Evolutionary conservation across 2,797 vertebrate genomes (phyloP).

Genomic region (Semaprochilodus insignis): DNA sequence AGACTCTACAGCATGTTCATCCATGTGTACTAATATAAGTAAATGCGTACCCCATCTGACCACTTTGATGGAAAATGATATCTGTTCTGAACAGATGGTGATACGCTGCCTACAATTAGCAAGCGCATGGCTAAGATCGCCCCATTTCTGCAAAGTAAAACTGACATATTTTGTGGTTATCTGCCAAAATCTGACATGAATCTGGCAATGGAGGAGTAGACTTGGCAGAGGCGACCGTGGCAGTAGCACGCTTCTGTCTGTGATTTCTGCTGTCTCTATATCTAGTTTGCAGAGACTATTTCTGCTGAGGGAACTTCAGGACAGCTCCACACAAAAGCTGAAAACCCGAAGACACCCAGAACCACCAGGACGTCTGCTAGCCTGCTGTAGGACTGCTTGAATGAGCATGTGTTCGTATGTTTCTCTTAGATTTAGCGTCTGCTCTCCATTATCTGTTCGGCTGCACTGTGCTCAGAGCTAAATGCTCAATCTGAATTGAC

Average conservation of each 20-base stretch:
- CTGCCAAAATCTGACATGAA: conserved; percentile 82
- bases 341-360: neutral
- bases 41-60: conserved; percentile 74
- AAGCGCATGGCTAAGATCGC: conserved; percentile 81
- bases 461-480: conserved; percentile 33
- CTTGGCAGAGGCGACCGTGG: conserved; percentile 69
- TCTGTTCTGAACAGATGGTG: conserved; percentile 82
- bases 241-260: conserved; percentile 69
- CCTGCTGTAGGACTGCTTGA: conserved; percentile 19
- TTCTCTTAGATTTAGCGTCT: conserved; percentile 25
- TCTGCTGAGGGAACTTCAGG: conserved; percentile 15
- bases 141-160: conserved; percentile 81
- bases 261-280: conserved; percentile 60
- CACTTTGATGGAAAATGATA: conserved; percentile 76
- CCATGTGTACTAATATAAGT: conserved; percentile 68
- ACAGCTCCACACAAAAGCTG: conserved; percentile 8
- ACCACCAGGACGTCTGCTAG: conserved; percentile 11
- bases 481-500: conserved; percentile 45
- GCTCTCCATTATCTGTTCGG: conserved; percentile 29
- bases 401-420: conserved; percentile 36
- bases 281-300: conserved; percentile 50
- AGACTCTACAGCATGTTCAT: conserved; percentile 61
- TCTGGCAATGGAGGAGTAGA: conserved; percentile 74
- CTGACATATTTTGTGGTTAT: conserved; percentile 81
- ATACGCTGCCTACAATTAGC: conserved; percentile 81